Conservation (phyloP, 2,888 invertebrate species). For the Hecatera dysodea region DNA sequence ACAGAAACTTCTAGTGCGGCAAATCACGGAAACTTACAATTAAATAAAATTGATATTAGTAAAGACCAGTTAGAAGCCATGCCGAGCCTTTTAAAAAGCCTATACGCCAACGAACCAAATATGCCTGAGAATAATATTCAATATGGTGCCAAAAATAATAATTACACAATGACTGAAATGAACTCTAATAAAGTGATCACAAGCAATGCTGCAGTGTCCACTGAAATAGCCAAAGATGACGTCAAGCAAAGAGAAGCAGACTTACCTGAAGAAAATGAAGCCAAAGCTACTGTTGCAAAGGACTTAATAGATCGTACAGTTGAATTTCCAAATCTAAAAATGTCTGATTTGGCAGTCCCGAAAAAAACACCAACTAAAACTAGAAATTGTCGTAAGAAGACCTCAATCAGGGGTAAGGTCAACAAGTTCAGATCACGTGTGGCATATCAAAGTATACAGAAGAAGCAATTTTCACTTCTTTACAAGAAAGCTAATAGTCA, state of each 20-base stretch:
- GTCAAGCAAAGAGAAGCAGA: slow-evolving; percentile 1
- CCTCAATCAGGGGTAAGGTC: slow-evolving; percentile 27
- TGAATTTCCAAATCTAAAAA: slow-evolving; percentile 40
- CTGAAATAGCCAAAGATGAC: slow-evolving; percentile 8
- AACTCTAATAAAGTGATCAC: slow-evolving; percentile 23
- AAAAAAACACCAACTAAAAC: slow-evolving; percentile 25
- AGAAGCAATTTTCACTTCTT: slow-evolving; percentile 69
- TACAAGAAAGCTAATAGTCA: slow-evolving; percentile 68
- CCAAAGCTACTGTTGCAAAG: slow-evolving; percentile 58
- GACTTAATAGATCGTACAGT: slow-evolving; percentile 61
- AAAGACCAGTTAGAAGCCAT: slow-evolving; percentile 59
- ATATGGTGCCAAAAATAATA: slow-evolving; percentile 57
- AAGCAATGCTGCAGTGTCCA: slow-evolving; percentile 19
- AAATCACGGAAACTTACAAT: slow-evolving; percentile 34
- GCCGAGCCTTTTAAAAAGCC: slow-evolving; percentile 75
- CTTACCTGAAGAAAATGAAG: slow-evolving; percentile 53
- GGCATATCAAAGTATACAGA: slow-evolving; percentile 53
- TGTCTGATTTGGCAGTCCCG: slow-evolving; percentile 13
- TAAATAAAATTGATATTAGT: slow-evolving; percentile 30
- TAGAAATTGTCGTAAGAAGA: slow-evolving; percentile 17
- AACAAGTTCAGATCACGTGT: slow-evolving; percentile 40
- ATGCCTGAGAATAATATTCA: slow-evolving; percentile 62
- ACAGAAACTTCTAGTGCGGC: slow-evolving; percentile 59
- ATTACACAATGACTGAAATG: slow-evolving; percentile 71
- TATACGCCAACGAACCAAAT: slow-evolving; percentile 70